Base-by-base conservation (phyloP, 2,113 vertebrate species). In the Equus przewalskii region DNA sequence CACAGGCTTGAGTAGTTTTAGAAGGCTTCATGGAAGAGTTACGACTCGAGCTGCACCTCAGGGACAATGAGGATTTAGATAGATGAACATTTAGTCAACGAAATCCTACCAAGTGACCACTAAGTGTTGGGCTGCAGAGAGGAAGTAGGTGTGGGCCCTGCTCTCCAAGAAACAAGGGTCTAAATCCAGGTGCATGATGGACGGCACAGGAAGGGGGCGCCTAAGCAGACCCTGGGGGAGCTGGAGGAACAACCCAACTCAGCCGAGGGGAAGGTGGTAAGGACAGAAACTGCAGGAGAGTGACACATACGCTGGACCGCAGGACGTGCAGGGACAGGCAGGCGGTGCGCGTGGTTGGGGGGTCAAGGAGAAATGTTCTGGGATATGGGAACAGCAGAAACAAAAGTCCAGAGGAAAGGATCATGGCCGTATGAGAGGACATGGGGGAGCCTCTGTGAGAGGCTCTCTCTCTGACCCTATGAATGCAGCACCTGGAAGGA, bases 331-430 rank as follows among this genome's bases (percentile, higher is more conserved):
- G 89, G 10, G 58, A n/a, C 1, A 90, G 72, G 44, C 1, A 24
- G 69, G 76, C 14, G 36, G 15, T 1, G 0, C 33, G 16, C 1
- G 0, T 2, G 70, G 18, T 9, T 51, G 36, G 6, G 24, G 14
- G 18, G 49, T 80, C 14, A 56, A 79, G 21, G 36, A 78, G 72
- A 67, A 28, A 18, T 33, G 18, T 15, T 60, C 44, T 0, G 14
- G 33, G 33, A 79, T 72, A 64, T 6, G 6, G 56, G 54, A 56
- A 64, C 16, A 46, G 26, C 0, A 3, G 10, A 16, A 72, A 46
- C 26, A 65, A 76, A 44, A 30, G n/a, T 44, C 60, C 8, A 72
- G 46, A 64, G 81, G 72, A 70, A 72, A 51, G 62, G 58, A 44
- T 9, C 10, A 19, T 13, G 13, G 13, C 13, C 18, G 11, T 6